Percentiles rank a stretch among this genome's conserved stretches.
Evolutionary conservation across 2,113 vertebrate genomes (phyloP).

Genomic region (Oncorhynchus gorbuscha): DNA sequence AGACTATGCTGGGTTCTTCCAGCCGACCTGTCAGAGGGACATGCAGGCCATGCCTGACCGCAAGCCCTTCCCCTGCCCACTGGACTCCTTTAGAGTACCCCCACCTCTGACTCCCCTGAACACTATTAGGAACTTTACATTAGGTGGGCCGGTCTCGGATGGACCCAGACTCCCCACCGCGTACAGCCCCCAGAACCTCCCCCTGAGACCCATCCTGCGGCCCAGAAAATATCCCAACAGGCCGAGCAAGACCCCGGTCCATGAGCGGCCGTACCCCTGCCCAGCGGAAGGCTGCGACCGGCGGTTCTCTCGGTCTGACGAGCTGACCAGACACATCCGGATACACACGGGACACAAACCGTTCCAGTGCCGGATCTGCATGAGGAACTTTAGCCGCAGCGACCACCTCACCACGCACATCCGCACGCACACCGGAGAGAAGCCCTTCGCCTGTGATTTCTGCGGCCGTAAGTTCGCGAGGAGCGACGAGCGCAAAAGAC

Average conservation of each 20-base stretch:
- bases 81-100: slow-evolving; percentile 87
- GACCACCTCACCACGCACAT: slow-evolving; percentile 96
- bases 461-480: slow-evolving; percentile 93
- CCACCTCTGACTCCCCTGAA: slow-evolving; percentile 94
- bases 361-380: slow-evolving; percentile 95
- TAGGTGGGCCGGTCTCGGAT: slow-evolving; percentile 77
- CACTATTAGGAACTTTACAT: slow-evolving; percentile 93
- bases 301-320: slow-evolving; percentile 91
- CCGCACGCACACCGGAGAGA: slow-evolving; percentile 94
- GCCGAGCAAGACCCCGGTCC: slow-evolving; percentile 95
- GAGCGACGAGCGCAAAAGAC: slow-evolving; percentile 91
- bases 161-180: slow-evolving; percentile 75
- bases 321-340: slow-evolving; percentile 90
- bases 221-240: slow-evolving; percentile 94
- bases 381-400: slow-evolving; percentile 95
- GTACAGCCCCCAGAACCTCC: slow-evolving; percentile 89
- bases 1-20: slow-evolving; percentile 90
- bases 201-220: slow-evolving; percentile 87
- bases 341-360: slow-evolving; percentile 97
- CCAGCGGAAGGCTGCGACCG: slow-evolving; percentile 95
- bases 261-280: slow-evolving; percentile 92
- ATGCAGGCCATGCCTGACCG: slow-evolving; percentile 86
- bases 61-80: slow-evolving; percentile 89
- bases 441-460: slow-evolving; percentile 94
- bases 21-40: slow-evolving; percentile 88